Percentiles rank a stretch among this genome's conserved stretches.
These are phyloP conservation scores for Scophthalmus maximus DNA, from an alignment of 2,113 vertebrate genomes.

Conservation along the genomic window DNA sequence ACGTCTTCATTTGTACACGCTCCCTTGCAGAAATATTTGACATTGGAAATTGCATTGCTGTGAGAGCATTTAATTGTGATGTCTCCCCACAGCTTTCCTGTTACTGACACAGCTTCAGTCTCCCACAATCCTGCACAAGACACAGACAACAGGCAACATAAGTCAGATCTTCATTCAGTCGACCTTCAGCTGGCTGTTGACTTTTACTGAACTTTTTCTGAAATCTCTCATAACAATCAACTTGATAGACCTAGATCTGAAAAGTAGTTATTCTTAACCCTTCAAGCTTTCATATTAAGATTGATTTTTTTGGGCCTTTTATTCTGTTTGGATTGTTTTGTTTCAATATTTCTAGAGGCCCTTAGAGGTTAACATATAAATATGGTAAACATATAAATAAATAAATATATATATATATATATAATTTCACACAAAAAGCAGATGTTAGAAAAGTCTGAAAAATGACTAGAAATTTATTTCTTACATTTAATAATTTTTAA, in stretches of 20 bases:
- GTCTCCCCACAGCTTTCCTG: not conserved
- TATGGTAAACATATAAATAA: too few species aligned
- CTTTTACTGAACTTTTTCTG: not conserved
- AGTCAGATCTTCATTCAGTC: not conserved
- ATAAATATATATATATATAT: too few species aligned
- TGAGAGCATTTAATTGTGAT: constrained; percentile 51
- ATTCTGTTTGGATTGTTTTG: too few species aligned
- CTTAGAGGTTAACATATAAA: too few species aligned
- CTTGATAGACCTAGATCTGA: too few species aligned
- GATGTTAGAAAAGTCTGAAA: too few species aligned
- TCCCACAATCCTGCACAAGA: constrained; percentile 36
- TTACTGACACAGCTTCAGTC: constrained; percentile 3
- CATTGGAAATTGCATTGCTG: not conserved
- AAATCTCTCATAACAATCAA: not conserved
- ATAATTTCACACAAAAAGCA: not conserved
- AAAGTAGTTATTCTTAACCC: too few species aligned
- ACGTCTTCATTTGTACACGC: not conserved
- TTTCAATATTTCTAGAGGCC: not conserved
- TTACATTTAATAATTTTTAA: not conserved
- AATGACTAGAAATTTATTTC: too few species aligned
- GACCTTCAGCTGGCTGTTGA: too few species aligned
- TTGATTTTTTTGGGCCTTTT: too few species aligned
- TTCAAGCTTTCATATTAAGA: too few species aligned
- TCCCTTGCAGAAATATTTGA: constrained; percentile 71
- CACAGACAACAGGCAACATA: constrained; percentile 28